These are phyloP conservation scores for Nothura maculosa DNA, from an alignment of 2,797 vertebrate genomes.

Conservation along the genomic window DNA sequence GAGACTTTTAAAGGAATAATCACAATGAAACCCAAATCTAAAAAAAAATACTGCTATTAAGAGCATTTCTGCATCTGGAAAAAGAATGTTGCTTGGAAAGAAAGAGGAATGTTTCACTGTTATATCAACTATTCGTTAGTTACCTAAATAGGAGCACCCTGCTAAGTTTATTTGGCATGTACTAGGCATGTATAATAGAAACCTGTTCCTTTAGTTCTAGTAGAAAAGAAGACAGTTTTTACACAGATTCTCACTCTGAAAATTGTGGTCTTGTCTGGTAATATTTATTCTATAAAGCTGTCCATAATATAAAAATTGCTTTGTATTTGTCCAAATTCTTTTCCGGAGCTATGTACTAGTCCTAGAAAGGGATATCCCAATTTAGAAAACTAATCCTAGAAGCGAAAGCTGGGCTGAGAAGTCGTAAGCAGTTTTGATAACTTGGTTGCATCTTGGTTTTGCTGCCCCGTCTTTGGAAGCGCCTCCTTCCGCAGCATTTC, in stretches of 20 bases:
- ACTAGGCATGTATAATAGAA: not conserved
- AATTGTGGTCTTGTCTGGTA: not conserved
- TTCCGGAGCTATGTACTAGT: not conserved
- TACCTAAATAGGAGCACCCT: not conserved
- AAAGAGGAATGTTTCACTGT: not conserved
- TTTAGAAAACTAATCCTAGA: not conserved
- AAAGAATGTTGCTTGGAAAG: not conserved
- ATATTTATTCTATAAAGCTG: not conserved
- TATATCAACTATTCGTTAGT: not conserved
- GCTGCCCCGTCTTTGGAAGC: not conserved
- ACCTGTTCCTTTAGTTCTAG: not conserved
- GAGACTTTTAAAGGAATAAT: not conserved
- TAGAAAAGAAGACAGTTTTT: not conserved
- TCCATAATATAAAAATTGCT: not conserved
- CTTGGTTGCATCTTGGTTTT: not conserved
- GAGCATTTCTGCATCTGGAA: not conserved
- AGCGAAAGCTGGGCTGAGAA: not conserved
- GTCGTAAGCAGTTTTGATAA: not conserved
- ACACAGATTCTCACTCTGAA: not conserved
- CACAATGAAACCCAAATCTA: not conserved
- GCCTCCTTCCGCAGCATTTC: not conserved
- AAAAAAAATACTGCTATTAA: fast-evolving
- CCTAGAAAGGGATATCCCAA: not conserved
- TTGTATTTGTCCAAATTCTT: not conserved
- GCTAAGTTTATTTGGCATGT: not conserved